Evolutionary conservation across 2,797 vertebrate species (phyloP).

Genomic region (Pipistrellus pipistrellus): DNA sequence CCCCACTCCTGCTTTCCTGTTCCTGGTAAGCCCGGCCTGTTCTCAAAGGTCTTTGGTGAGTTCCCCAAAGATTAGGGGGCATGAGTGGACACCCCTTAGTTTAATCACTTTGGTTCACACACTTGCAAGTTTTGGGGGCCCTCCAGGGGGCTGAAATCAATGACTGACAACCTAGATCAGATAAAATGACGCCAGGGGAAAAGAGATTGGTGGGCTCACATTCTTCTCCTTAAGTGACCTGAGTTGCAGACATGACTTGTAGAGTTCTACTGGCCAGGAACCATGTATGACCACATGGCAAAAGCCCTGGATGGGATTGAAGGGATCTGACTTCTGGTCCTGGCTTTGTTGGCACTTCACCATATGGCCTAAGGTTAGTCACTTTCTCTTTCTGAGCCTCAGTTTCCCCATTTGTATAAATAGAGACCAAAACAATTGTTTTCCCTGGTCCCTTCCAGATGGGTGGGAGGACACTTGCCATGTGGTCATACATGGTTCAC

Average conservation of each 20-base stretch:
- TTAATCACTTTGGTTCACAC: not conserved
- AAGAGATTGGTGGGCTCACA: not conserved
- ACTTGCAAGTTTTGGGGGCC: not conserved
- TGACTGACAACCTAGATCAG: not conserved
- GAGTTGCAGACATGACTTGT: not conserved
- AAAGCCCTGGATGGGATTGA: fast-evolving
- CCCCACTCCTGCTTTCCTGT: not conserved
- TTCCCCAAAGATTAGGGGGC: not conserved
- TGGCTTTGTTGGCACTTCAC: not conserved
- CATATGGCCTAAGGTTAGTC: not conserved
- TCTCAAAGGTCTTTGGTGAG: not conserved
- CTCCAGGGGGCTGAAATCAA: not conserved
- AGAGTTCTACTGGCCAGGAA: not conserved
- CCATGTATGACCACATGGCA: not conserved
- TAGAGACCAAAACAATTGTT: not conserved
- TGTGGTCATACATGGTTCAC: not conserved
- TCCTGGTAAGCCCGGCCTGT: not conserved
- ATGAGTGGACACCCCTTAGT: not conserved
- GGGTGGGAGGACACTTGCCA: not conserved
- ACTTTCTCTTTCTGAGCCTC: not conserved
- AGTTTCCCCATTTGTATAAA: not conserved
- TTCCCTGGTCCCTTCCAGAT: not conserved
- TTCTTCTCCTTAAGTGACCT: not conserved
- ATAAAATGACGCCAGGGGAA: not conserved
- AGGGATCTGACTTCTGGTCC: not conserved